These are phyloP conservation scores for Monopterus albus DNA, from an alignment of 2,113 vertebrate species.

Conservation along the genomic window DNA sequence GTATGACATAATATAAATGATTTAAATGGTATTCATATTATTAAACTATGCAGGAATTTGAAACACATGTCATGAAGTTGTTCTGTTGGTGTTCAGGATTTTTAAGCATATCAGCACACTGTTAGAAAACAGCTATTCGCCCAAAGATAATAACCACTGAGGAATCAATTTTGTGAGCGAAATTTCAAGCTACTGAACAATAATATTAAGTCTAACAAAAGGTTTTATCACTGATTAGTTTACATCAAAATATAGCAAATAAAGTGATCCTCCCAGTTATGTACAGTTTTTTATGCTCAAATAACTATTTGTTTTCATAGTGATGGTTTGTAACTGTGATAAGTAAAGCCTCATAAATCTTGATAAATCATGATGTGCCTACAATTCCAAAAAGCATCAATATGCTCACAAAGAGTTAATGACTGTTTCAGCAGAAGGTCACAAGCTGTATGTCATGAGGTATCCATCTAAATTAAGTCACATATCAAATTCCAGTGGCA, in stretches of 20 bases:
- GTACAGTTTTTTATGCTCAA: not conserved
- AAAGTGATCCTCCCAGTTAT: not conserved
- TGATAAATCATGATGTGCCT: not conserved
- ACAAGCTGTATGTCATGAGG: conserved; percentile 81
- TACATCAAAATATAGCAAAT: not conserved
- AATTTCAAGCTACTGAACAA: no score
- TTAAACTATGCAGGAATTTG: not conserved
- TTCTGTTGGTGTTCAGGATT: not conserved
- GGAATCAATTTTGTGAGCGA: no score
- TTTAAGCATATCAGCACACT: not conserved
- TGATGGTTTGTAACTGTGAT: not conserved
- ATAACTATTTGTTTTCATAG: not conserved
- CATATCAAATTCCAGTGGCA: conserved; percentile 80
- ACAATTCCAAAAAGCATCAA: conserved; percentile 34
- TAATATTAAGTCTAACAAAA: not conserved
- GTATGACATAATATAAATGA: no score
- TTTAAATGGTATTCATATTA: no score
- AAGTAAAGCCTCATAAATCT: not conserved
- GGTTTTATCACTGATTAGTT: not conserved
- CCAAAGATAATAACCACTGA: not conserved
- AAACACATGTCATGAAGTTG: not conserved
- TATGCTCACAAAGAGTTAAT: conserved; percentile 62
- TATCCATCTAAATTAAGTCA: conserved; percentile 81
- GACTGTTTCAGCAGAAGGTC: conserved; percentile 66
- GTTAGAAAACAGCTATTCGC: not conserved